Evolutionary conservation across 2,797 vertebrate genomes (phyloP), one percentile per base, ranked within the genome.

Genomic region (Acanthis flammea): DNA sequence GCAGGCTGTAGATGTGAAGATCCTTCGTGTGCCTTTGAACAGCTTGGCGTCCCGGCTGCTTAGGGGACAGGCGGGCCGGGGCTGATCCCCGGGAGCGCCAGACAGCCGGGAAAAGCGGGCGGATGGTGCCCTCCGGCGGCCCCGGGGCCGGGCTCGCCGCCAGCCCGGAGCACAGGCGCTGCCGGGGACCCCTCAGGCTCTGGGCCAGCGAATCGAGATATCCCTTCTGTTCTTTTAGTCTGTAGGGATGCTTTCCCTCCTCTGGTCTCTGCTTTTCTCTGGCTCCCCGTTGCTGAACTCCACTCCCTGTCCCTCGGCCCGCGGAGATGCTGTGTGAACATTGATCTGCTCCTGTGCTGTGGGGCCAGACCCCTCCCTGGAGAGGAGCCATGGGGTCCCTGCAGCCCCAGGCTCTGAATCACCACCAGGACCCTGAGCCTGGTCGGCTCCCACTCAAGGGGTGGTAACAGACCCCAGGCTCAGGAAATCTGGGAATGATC

Each of bases 111-210:
- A 28, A 50, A 17, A 28, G 47, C 45, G 48, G 48, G 48, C 2
- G 16, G 48, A 90, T 74, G 90, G 94, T 88, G 96, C 96, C 96
- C 96, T 86, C 96, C 92, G 45, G 95, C 44, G 94, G 95, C 73
- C 47, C 63, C n/a, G 58, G 61, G 6, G 4, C 68, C n/a, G 10
- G 17, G 70, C 51, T 80, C 24, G 8, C 48, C 37, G 14, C 31
- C 72, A 9, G 25, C 45, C 68, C 13, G 19, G 27, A 54, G 81
- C 15, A 2, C 72, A 14, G 66, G 78, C 35, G 8, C 19, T n/a
- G 39, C 48, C 16, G 7, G 42, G 31, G 14, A 15, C n/a, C 15
- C 15, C 8, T 16, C 53, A 15, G 37, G 13, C 39, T 28, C 57
- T 1, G 45, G 19, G 19, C 3, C 17, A 22, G 23, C 12, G 10